These are phyloP conservation scores for Lepidochitona cinerea DNA, from an alignment of 2,888 invertebrate genomes.

Conservation along the genomic window DNA sequence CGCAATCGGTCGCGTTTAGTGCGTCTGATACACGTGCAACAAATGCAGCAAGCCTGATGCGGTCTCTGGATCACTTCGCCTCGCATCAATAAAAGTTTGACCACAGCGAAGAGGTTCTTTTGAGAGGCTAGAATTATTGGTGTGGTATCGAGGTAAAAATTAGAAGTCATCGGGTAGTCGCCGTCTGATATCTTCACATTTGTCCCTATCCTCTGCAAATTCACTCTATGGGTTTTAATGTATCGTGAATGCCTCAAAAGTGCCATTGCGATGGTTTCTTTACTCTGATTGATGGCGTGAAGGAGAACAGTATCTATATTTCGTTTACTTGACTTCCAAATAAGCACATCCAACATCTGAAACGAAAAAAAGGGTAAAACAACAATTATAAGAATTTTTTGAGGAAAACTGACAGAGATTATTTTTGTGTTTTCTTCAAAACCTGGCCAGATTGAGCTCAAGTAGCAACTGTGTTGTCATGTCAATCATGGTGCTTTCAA, in stretches of 20 bases:
- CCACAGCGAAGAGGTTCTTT: slow-evolving; percentile 35
- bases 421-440: too few species aligned
- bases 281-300: slow-evolving; percentile 40
- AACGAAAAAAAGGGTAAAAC: slow-evolving; percentile 7
- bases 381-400: neutral
- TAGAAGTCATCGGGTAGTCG: slow-evolving; percentile 13
- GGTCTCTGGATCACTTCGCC: slow-evolving; percentile 64
- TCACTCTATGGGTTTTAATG: slow-evolving; percentile 31
- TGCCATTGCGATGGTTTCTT: slow-evolving; percentile 44
- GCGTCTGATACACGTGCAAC: slow-evolving; percentile 31
- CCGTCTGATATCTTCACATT: neutral
- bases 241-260: slow-evolving; percentile 43
- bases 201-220: slow-evolving; percentile 19
- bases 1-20: slow-evolving; percentile 35
- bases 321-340: slow-evolving; percentile 33
- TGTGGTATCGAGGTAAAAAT: slow-evolving; percentile 36
- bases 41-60: slow-evolving; percentile 53
- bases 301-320: slow-evolving; percentile 41
- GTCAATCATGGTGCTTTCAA: too few species aligned
- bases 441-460: too few species aligned
- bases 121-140: slow-evolving; percentile 40
- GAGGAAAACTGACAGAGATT: too few species aligned
- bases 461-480: too few species aligned
- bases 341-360: slow-evolving; percentile 33
- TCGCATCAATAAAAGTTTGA: slow-evolving; percentile 25